A percentile compares a stretch with the other conserved stretches of the same genome.
These are phyloP conservation scores for Microcebus griseorufus DNA, from an alignment of 2,113 vertebrate genomes.

Conservation along the genomic window DNA sequence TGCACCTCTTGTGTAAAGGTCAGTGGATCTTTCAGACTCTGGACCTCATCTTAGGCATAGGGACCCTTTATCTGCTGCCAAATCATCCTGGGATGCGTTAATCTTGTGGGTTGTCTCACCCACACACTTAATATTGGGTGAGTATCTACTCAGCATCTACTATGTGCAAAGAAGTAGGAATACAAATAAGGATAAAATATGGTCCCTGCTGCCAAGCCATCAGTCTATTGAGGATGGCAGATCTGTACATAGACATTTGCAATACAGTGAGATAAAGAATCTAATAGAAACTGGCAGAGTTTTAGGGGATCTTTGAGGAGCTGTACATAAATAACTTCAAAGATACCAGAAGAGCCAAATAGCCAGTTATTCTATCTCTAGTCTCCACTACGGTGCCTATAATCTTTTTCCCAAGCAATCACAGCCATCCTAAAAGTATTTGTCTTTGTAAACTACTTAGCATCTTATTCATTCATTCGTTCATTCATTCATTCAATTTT, in stretches of 20 bases:
- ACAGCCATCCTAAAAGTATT: not conserved
- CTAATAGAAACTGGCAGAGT: not conserved
- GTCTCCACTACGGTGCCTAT: rapidly evolving
- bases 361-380: not conserved
- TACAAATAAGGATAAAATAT: not conserved
- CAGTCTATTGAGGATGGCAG: not conserved
- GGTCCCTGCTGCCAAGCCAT: not conserved
- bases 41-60: not conserved
- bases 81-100: not conserved
- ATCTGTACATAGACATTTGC: not conserved
- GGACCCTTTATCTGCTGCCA: not conserved
- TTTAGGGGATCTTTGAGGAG: not conserved
- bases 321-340: not conserved
- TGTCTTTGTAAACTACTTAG: not conserved
- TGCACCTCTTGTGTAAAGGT: not conserved
- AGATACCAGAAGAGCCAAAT: not conserved
- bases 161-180: not conserved
- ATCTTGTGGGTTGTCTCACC: not conserved
- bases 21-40: not conserved
- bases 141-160: not conserved
- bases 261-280: not conserved
- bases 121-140: not conserved
- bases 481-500: not conserved
- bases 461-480: not conserved
- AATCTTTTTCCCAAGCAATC: not conserved